Evolutionary conservation across 2,113 vertebrate genomes (phyloP).

Genomic region (Microcebus ravelobensis): DNA sequence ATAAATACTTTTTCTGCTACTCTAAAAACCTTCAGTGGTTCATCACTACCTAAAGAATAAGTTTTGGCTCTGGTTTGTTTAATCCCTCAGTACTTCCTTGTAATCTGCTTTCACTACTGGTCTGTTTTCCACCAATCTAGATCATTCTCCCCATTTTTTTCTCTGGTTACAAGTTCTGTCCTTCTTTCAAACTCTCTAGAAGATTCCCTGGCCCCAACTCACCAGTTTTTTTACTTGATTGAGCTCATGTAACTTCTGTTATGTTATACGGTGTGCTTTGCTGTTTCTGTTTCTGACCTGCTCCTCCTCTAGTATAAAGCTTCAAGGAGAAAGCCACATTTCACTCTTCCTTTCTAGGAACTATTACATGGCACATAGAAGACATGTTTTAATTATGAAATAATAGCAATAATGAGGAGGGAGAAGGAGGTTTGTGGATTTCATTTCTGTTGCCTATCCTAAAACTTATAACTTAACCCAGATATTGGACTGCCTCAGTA

Average conservation of each 20-base stretch:
- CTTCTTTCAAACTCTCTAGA: conserved; percentile 4
- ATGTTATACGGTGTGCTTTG: background rate
- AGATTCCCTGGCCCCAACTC: background rate
- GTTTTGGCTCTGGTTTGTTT: conserved; percentile 1
- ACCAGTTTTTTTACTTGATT: background rate
- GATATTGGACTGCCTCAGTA: background rate
- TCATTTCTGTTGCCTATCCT: conserved; percentile 18
- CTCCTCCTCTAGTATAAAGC: background rate
- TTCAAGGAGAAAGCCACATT: background rate
- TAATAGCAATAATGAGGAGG: background rate
- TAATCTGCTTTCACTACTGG: background rate
- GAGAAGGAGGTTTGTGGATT: background rate
- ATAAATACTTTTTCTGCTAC: background rate
- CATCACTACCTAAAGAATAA: background rate
- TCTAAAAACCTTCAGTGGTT: background rate
- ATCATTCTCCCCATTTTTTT: background rate
- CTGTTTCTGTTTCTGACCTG: background rate
- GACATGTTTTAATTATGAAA: background rate
- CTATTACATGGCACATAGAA: background rate
- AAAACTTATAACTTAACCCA: background rate
- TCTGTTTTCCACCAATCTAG: background rate
- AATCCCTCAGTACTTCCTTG: background rate
- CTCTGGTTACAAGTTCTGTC: background rate
- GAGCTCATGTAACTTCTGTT: conserved; percentile 15
- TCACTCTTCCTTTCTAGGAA: background rate